Base-by-base conservation (phyloP, 2,113 vertebrate genomes). In the Herpailurus yagouaroundi region DNA sequence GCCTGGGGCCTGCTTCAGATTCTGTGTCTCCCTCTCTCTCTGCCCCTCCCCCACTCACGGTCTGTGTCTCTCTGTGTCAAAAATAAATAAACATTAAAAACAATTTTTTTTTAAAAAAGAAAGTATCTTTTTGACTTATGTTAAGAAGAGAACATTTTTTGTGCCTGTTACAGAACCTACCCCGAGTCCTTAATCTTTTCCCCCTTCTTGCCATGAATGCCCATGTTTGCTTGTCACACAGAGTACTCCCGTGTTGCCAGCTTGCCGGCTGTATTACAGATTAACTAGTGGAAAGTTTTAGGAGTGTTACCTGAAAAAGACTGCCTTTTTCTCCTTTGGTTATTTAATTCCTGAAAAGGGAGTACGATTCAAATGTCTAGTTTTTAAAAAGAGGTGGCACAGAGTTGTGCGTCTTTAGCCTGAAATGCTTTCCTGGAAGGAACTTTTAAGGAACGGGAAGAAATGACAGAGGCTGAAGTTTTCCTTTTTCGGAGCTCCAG, bases 311-410 rank as follows among this genome's bases (percentile, higher is more conserved):
- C 87, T 90, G 74, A 90, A 50, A 94, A 94, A 74, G 88, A 83
- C n/a, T 92, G 15, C n/a, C 63, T 33, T 82, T 82, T 76, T 71
- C 13, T 25, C 77, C 48, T 18, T 82, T 68, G 76, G 13, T 73
- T 77, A 83, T 38, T 87, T 66, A 76, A n/a, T 88, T 83, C 27
- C 64, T 96, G 16, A 79, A 97, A 94, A 89, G 55, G n/a, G 27
- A 93, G 71, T 86, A 88, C 31, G 38, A 84, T 79, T 79, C 63
- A 57, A 27, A 2, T 82, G 63, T 57, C 50, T 11, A 13, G 7
- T n/a, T 89, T 96, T 88, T 89, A 48, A 96, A 96, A 80, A 87
- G 45, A 91, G 79, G 31, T 74, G 71, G 21, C 36, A 11, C 29
- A 79, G 15, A 29, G 11, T 80, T 94, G 41, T 76, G 31, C 66